A percentile compares a stretch with the other conserved stretches of the same genome.
Conservation (phyloP, 2,888 invertebrate genomes). For the Lithophane socia region DNA sequence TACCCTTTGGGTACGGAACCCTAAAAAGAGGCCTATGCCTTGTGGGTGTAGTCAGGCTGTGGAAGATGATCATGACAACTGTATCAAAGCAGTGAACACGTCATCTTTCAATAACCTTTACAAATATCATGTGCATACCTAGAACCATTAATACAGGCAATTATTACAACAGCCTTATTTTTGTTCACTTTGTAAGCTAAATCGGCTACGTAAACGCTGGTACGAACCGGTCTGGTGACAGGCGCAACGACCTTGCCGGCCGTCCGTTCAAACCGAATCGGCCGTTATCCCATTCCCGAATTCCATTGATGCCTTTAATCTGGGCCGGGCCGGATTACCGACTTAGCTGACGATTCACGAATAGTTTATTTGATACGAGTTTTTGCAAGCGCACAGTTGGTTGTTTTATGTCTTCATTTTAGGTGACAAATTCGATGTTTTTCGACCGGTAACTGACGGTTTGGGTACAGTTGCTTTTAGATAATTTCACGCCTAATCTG, state of each 20-base stretch:
- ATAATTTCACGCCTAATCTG: background rate
- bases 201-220: conserved; percentile 53
- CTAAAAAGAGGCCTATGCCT: no score
- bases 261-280: conserved; percentile 61
- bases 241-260: conserved; percentile 78
- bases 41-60: no score
- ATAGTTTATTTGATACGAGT: conserved; percentile 28
- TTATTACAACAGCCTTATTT: conserved; percentile 32
- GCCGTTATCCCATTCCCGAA: conserved; percentile 78
- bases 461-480: conserved; percentile 8
- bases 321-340: conserved; percentile 45
- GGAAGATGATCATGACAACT: background rate
- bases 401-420: conserved; percentile 38
- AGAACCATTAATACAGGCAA: conserved; percentile 15
- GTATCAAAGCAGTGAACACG: background rate
- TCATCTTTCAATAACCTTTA: conserved; percentile 10
- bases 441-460: background rate
- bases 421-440: conserved; percentile 7
- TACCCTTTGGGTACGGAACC: no score
- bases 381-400: conserved; percentile 20
- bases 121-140: conserved; percentile 8
- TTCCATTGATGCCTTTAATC: conserved; percentile 73
- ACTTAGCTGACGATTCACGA: conserved; percentile 18
- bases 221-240: conserved; percentile 69
- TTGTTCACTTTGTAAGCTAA: conserved; percentile 54